Evolutionary conservation across 1,140 invertebrate species (phyloP).

Genomic region (Cydia splendana): DNA sequence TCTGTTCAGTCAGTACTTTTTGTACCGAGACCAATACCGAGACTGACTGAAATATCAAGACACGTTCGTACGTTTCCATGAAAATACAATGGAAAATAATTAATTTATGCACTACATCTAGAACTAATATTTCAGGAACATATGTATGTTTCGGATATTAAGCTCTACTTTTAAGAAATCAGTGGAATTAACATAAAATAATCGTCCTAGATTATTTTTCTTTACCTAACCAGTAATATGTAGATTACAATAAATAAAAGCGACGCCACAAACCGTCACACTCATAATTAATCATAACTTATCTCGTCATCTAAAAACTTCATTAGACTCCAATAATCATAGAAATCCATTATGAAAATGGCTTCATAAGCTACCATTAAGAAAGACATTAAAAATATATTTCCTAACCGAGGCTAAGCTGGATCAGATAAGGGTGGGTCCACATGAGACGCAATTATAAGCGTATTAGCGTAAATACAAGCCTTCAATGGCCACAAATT

Average conservation of each 20-base stretch:
- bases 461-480: slow-evolving; percentile 75
- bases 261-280: not conserved
- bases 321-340: slow-evolving; percentile 20
- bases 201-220: no score
- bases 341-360: slow-evolving; percentile 31
- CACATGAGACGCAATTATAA: slow-evolving; percentile 73
- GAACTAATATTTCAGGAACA: no score
- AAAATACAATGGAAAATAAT: no score
- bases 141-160: no score
- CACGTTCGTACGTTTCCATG: no score
- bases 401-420: slow-evolving; percentile 56
- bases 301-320: slow-evolving; percentile 22
- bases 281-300: slow-evolving; percentile 23
- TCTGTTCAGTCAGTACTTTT: no score
- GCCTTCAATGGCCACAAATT: slow-evolving; percentile 77
- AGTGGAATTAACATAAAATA: no score
- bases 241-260: not conserved
- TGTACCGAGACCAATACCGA: no score
- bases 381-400: slow-evolving; percentile 36
- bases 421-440: slow-evolving; percentile 62
- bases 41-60: no score
- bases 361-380: slow-evolving; percentile 17
- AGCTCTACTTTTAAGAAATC: no score
- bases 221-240: no score
- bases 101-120: no score